Evolutionary conservation across 2,113 vertebrate species (phyloP).

Genomic region (Actenoides hombroni): DNA sequence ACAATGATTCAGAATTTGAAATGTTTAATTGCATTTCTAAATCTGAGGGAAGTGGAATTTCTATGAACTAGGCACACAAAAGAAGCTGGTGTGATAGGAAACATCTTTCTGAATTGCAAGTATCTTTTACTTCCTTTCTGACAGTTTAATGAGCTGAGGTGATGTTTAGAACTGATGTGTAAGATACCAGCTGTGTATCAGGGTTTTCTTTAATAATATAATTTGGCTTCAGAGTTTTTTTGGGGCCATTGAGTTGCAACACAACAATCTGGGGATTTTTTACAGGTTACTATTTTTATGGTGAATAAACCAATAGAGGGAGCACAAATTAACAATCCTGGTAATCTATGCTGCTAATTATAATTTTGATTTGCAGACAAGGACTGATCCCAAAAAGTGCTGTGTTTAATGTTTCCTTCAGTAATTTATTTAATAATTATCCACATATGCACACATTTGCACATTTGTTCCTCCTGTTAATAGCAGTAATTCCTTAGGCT

Average conservation of each 20-base stretch:
- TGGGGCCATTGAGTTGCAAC: not conserved
- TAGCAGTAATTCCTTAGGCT: not conserved
- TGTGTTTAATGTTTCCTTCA: not conserved
- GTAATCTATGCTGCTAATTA: not conserved
- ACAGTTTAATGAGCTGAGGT: not conserved
- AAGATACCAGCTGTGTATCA: not conserved
- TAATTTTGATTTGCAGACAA: slow-evolving; percentile 14
- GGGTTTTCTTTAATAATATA: not conserved
- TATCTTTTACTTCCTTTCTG: not conserved
- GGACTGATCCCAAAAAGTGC: not conserved
- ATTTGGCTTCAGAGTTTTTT: not conserved
- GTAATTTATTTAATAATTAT: not conserved
- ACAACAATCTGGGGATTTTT: not conserved
- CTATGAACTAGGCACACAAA: not conserved
- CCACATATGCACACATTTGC: not conserved
- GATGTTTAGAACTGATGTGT: not conserved
- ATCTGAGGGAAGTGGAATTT: not conserved
- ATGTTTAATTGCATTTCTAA: slow-evolving; percentile 47
- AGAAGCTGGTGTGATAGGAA: not conserved
- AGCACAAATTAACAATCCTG: not conserved
- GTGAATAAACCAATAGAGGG: not conserved
- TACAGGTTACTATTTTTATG: not conserved
- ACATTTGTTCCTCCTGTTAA: not conserved
- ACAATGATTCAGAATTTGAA: slow-evolving; percentile 21
- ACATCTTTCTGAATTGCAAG: not conserved